phyloP scores from a whole-genome alignment of 2,888 invertebrate species.

The Mythimna vitellina region DNA sequence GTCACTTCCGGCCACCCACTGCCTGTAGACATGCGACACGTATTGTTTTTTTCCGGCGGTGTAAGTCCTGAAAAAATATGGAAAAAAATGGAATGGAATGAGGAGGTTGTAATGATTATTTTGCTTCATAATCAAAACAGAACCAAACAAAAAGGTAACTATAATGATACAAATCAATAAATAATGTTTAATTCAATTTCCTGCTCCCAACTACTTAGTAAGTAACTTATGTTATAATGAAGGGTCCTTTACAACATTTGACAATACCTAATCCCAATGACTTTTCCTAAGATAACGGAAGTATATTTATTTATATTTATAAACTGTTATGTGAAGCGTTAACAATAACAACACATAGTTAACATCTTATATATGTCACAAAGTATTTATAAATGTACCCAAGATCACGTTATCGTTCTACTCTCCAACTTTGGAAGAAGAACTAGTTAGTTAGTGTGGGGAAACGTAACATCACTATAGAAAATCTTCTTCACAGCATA shows the following conservation, averaged over 20 bases:
- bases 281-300: not conserved
- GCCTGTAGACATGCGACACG: conserved; percentile 71
- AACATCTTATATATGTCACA: conserved; percentile 2
- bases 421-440: not conserved
- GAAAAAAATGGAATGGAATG: not conserved
- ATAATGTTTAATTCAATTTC: not conserved
- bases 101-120: not conserved
- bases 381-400: conserved; percentile 2
- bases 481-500: not conserved
- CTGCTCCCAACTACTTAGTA: not conserved
- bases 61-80: conserved; percentile 54
- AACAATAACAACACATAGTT: not conserved
- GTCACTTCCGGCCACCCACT: conserved; percentile 75
- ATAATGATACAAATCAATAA: not conserved
- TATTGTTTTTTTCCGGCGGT: conserved; percentile 71
- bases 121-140: not conserved
- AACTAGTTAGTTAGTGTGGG: too few relatives aligned
- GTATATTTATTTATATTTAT: conserved; percentile 16
- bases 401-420: not conserved
- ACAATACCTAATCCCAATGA: not conserved
- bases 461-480: not conserved
- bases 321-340: conserved; percentile 6
- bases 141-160: not conserved
- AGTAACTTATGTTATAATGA: not conserved
- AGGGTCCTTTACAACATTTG: not conserved